Base-by-base conservation (phyloP, 2,797 vertebrate species). In the Pampus argenteus region DNA sequence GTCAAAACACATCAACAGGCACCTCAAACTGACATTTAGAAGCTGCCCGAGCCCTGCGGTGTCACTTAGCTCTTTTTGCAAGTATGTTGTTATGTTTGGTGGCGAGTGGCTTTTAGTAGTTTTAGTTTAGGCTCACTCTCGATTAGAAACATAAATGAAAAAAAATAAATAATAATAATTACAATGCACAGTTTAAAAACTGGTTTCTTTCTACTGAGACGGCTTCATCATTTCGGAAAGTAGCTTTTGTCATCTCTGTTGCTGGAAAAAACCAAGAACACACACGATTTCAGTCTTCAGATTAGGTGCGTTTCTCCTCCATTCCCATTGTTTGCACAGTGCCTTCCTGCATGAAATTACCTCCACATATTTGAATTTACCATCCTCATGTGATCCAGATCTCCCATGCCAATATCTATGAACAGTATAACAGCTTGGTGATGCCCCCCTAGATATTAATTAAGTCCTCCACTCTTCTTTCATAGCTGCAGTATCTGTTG, bases 401-500 rank as follows among this genome's bases (percentile, higher is more conserved):
- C 42, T 83, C 76, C 71, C 59, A 49, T 58, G 81, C 63, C 66
- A 55, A 59, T 61, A 66, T 69, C 67, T 55, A 63, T 63, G 66
- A 80, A 61, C 59, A 71, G 66, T 63, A 23, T 67, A 85, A 75
- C 82, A 70, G 62, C 76, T 74, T 73, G 63, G 62, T 71, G 68
- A 84, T 75, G 73, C 70, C 74, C 68, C 84, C 85, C 81, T 76
- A 74, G 88, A 88, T 81, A 86, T 83, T 88, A 91, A 92, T 91
- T 87, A 90, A 86, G 60, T 50, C 68, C 63, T 82, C 65, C 56
- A 45, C 67, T 84, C 69, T 58, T 51, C 74, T 80, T 77, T 55
- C 56, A 47, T 76, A 62, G 74, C 81, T 74, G 60, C 67, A 58
- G 66, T 60, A 49, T 74, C 49, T 70, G 76, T 80, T 76, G 59